Evolutionary conservation across 2,797 vertebrate species (phyloP).

Genomic region (Argentina silus): DNA sequence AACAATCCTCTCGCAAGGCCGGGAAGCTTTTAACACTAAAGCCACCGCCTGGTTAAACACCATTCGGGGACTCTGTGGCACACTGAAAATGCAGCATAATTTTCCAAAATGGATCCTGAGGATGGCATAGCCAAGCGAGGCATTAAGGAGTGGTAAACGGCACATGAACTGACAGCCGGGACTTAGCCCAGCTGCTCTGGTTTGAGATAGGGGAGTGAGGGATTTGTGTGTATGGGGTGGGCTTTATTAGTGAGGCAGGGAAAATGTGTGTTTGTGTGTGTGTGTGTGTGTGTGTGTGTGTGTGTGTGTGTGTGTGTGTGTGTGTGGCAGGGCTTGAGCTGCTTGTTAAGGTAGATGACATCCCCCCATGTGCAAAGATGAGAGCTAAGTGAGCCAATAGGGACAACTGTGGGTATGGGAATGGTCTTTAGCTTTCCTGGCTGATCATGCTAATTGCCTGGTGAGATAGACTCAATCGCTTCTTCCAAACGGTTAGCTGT

Average conservation of each 20-base stretch:
- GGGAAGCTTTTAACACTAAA: not conserved
- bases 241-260: not conserved
- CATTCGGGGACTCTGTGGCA: not conserved
- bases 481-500: not conserved
- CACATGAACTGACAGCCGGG: not conserved
- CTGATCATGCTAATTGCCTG: not conserved
- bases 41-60: constrained; percentile 1
- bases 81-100: constrained; percentile 8
- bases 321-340: not conserved
- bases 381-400: not conserved
- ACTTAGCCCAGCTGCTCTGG: constrained; percentile 9
- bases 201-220: constrained; percentile 8
- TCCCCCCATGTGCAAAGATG: not conserved
- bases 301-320: constrained; percentile 1
- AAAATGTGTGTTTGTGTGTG: constrained; percentile 5
- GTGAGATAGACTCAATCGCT: not conserved
- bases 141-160: constrained; percentile 6
- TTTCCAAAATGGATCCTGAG: constrained; percentile 2
- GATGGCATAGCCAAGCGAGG: not conserved
- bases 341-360: not conserved
- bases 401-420: not conserved
- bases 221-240: not conserved
- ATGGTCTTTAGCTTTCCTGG: not conserved
- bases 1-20: not conserved
- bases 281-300: constrained; percentile 7